Conservation (phyloP, 1,140 invertebrate species). For the Trachymyrmex cornetzi region DNA sequence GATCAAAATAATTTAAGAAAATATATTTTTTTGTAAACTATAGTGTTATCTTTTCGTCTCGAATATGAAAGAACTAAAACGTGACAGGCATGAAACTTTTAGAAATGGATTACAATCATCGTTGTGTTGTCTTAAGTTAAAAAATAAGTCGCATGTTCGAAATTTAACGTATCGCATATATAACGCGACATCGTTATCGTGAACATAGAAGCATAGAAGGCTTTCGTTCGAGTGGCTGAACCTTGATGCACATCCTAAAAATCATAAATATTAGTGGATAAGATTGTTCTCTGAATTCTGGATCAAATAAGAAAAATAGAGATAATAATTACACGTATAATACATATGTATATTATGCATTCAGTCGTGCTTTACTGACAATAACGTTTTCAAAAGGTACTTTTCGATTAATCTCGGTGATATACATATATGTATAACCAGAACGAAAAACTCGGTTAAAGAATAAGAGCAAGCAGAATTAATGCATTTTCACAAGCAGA, state of each 20-base stretch:
- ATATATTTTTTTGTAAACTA: no score
- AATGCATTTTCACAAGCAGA: constrained; percentile 26
- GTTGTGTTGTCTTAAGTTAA: background rate
- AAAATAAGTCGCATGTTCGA: constrained; percentile 36
- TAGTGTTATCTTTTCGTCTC: background rate
- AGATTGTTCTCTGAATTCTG: background rate
- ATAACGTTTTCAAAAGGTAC: background rate
- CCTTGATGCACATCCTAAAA: constrained; percentile 82
- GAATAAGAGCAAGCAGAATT: constrained; percentile 16
- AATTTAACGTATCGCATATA: background rate
- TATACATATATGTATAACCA: background rate
- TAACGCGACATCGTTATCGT: constrained; percentile 25
- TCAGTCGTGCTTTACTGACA: constrained; percentile 9
- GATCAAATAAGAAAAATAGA: background rate
- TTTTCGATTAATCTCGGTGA: background rate
- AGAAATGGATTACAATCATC: constrained; percentile 18
- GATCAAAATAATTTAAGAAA: no score
- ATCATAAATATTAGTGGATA: constrained; percentile 27
- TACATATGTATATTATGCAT: background rate
- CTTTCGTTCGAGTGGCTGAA: constrained; percentile 80
- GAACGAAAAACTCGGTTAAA: background rate
- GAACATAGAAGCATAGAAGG: constrained; percentile 81
- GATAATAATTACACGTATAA: background rate
- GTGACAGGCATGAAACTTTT: background rate
- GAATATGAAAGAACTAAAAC: constrained; percentile 35